Conservation (phyloP, 1,140 invertebrate genomes). For the Aethina tumida region DNA sequence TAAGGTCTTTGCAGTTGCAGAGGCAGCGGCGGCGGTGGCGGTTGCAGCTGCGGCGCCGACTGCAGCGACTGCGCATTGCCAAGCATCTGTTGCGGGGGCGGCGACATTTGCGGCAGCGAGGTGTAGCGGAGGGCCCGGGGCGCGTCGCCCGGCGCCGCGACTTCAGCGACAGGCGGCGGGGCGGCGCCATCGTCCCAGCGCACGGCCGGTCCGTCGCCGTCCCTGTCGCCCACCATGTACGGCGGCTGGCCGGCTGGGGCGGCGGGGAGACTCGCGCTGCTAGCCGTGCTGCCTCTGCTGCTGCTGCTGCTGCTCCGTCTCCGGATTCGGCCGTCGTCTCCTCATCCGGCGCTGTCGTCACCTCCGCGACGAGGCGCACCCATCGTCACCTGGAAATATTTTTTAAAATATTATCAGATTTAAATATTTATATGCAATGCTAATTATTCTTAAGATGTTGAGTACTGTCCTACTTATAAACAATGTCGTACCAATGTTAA, state of each 20-base stretch:
- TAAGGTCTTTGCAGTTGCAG: conserved; percentile 59
- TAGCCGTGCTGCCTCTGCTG: conserved; percentile 29
- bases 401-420: no score
- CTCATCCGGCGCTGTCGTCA: conserved; percentile 29
- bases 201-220: conserved; percentile 56
- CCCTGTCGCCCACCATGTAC: conserved; percentile 46
- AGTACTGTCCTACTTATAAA: no score
- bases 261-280: conserved; percentile 22
- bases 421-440: no score
- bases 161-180: conserved; percentile 32
- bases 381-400: no score
- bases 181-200: conserved; percentile 46
- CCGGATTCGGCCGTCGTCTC: no score
- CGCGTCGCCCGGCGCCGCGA: conserved; percentile 31
- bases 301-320: no score
- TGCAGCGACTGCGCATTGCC: conserved; percentile 25
- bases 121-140: conserved; percentile 46
- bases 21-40: conserved; percentile 42
- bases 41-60: conserved; percentile 35
- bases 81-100: conserved; percentile 27
- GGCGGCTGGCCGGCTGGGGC: conserved; percentile 36
- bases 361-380: conserved; percentile 1
- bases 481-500: no score
- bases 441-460: no score
- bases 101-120: conserved; percentile 37